These are phyloP conservation scores for Chymomyza fuscimana DNA, from an alignment of 2,888 invertebrate genomes.

Conservation along the genomic window DNA sequence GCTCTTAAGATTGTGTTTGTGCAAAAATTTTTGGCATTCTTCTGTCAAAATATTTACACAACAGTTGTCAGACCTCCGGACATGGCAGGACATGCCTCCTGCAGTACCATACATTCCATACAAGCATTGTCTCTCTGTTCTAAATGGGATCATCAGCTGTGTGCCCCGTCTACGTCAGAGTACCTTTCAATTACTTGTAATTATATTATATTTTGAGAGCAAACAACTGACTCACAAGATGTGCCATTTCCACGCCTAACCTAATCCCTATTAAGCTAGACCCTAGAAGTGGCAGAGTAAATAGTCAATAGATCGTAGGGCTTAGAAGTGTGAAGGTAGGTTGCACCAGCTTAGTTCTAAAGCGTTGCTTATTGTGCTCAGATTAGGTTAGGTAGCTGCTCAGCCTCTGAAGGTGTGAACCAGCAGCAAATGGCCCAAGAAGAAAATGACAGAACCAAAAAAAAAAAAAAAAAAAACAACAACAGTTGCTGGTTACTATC, in stretches of 20 bases:
- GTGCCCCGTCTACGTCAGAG: background rate
- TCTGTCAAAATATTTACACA: conserved; percentile 74
- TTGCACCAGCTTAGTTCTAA: background rate
- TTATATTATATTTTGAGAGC: conserved; percentile 67
- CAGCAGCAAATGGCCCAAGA: background rate
- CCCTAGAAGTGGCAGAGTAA: background rate
- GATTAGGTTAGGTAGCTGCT: background rate
- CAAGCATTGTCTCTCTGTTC: background rate
- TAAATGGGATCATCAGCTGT: background rate
- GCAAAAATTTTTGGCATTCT: conserved; percentile 67
- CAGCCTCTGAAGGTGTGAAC: background rate
- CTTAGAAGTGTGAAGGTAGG: background rate
- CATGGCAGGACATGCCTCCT: conserved; percentile 5
- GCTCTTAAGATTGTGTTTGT: background rate
- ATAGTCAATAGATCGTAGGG: background rate
- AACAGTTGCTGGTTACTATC: background rate
- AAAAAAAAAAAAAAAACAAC: background rate
- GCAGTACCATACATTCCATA: background rate
- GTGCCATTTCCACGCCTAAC: background rate
- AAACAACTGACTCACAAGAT: conserved; percentile 37
- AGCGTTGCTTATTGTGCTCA: background rate
- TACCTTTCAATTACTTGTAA: conserved; percentile 63
- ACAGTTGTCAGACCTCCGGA: conserved; percentile 56
- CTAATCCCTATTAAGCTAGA: background rate
- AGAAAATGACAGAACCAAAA: background rate